Percentiles rank a stretch among this genome's conserved stretches.
phyloP scores from a whole-genome alignment of 2,888 invertebrate species.

The Spodoptera littoralis region DNA sequence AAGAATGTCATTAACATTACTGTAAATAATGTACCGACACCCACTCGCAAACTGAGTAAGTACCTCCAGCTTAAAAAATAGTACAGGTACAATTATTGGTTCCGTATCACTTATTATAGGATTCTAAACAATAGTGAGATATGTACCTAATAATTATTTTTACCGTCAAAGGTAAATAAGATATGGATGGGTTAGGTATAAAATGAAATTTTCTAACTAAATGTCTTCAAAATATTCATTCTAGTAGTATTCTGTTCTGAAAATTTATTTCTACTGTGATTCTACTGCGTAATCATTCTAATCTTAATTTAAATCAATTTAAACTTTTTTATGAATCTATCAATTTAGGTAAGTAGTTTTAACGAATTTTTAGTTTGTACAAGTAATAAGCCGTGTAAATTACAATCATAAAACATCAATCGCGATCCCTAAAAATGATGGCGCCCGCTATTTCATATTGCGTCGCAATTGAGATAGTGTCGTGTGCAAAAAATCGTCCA shows the following conservation, averaged over 20 bases:
- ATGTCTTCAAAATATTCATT: too few relatives aligned
- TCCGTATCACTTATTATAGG: too few relatives aligned
- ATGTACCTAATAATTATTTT: background rate
- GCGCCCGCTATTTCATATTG: slow-evolving; percentile 68
- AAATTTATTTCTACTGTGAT: too few relatives aligned
- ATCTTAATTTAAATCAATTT: background rate
- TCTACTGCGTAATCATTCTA: background rate
- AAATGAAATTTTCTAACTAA: too few relatives aligned
- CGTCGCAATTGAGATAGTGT: slow-evolving; percentile 18
- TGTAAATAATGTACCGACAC: slow-evolving; percentile 45
- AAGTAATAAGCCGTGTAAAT: background rate
- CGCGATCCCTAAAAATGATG: slow-evolving; percentile 60
- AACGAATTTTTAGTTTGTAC: background rate
- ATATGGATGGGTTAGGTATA: too few relatives aligned
- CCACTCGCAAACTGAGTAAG: slow-evolving; percentile 56
- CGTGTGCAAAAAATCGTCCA: slow-evolving; percentile 74
- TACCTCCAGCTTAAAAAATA: too few relatives aligned
- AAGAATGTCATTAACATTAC: slow-evolving; percentile 66
- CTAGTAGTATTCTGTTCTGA: too few relatives aligned
- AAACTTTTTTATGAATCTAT: too few relatives aligned
- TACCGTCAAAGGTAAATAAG: background rate
- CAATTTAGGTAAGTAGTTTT: too few relatives aligned
- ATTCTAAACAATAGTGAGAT: too few relatives aligned
- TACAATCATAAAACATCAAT: slow-evolving; percentile 12
- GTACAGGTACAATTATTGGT: too few relatives aligned